A percentile compares a stretch with the other conserved stretches of the same genome.
These are phyloP conservation scores for Nerophis ophidion DNA, from an alignment of 2,113 vertebrate genomes.

Conservation along the genomic window DNA sequence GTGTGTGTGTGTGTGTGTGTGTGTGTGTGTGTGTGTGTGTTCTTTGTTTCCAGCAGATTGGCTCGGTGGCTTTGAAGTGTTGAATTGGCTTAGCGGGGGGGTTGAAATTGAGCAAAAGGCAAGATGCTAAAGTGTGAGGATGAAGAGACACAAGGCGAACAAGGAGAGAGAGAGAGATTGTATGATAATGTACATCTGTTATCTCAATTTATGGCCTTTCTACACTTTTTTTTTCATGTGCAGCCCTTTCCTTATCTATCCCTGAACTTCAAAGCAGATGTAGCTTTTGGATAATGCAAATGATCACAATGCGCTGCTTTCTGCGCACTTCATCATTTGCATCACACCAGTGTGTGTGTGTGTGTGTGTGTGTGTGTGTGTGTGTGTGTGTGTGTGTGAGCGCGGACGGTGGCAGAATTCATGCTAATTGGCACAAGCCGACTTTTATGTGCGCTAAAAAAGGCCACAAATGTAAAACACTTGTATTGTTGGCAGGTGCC, in stretches of 20 bases:
- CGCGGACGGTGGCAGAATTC: slow-evolving; percentile 60
- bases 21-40: slow-evolving; percentile 59
- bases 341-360: background rate
- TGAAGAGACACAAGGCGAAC: slow-evolving; percentile 81
- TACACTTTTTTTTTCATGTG: slow-evolving; percentile 90
- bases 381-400: slow-evolving; percentile 16
- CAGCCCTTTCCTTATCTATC: slow-evolving; percentile 93
- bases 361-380: slow-evolving; percentile 12
- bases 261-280: slow-evolving; percentile 98
- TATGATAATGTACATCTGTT: slow-evolving; percentile 99
- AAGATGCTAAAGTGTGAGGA: slow-evolving; percentile 85
- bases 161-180: slow-evolving; percentile 74
- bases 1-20: slow-evolving; percentile 61
- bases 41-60: slow-evolving; percentile 93
- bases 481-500: slow-evolving; percentile 67
- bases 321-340: slow-evolving; percentile 18
- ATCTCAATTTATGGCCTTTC: slow-evolving; percentile 98
- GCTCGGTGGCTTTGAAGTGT: slow-evolving; percentile 91
- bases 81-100: slow-evolving; percentile 88
- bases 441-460: slow-evolving; percentile 83
- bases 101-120: slow-evolving; percentile 60
- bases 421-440: slow-evolving; percentile 88
- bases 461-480: slow-evolving; percentile 63
- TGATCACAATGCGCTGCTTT: slow-evolving; percentile 88
- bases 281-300: slow-evolving; percentile 94